Evolutionary conservation across 2,797 vertebrate genomes (phyloP).

Genomic region (Betta splendens): DNA sequence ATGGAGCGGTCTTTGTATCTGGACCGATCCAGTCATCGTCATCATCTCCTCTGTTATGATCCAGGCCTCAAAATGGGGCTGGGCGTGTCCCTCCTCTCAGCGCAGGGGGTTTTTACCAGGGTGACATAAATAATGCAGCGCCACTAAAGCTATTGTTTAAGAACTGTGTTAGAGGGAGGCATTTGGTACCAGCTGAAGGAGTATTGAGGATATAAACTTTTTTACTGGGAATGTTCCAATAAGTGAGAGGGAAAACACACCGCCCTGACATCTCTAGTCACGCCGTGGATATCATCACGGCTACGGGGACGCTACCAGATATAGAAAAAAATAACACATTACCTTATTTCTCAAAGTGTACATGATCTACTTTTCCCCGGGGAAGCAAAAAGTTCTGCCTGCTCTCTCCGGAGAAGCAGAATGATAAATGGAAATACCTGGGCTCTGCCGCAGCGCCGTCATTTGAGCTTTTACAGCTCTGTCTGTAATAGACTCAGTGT

Average conservation of each 20-base stretch:
- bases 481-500: slow-evolving; percentile 4
- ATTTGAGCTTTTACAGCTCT: slow-evolving; percentile 19
- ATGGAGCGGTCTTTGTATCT: not conserved
- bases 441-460: slow-evolving; percentile 6
- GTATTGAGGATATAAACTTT: not conserved
- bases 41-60: slow-evolving; percentile 7
- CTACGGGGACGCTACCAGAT: not conserved
- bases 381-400: not conserved
- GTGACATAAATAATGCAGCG: slow-evolving; percentile 1
- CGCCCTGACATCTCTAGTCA: not conserved
- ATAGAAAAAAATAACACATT: not conserved
- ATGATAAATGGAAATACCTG: slow-evolving; percentile 16
- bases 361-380: not conserved
- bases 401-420: slow-evolving; percentile 8
- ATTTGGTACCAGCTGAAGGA: slow-evolving; percentile 1
- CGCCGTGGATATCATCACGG: not conserved
- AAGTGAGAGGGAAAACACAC: slow-evolving; percentile 2
- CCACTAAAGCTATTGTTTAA: not conserved
- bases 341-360: not conserved
- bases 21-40: not conserved
- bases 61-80: not conserved
- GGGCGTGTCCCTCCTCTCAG: not conserved
- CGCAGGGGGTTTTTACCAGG: slow-evolving; percentile 10
- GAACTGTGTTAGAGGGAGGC: not conserved
- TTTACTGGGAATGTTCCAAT: not conserved